phyloP scores from a whole-genome alignment of 2,113 vertebrate genomes.

The Anhinga anhinga region DNA sequence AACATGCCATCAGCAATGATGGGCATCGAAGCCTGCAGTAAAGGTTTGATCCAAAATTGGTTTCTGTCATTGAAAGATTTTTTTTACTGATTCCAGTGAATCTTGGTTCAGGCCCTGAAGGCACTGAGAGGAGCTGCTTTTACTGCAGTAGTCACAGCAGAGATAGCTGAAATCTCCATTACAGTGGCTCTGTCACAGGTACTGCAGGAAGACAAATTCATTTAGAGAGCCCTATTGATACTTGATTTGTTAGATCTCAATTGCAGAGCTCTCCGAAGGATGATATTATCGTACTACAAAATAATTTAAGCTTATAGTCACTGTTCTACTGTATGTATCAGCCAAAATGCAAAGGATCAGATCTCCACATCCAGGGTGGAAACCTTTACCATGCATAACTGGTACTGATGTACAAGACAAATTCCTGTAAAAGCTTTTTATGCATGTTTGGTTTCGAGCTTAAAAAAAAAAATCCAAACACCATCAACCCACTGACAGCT shows the following conservation, averaged over 20 bases:
- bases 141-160: neutral
- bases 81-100: neutral
- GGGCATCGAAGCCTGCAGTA: neutral
- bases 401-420: neutral
- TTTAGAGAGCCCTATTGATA: conserved; percentile 21
- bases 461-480: neutral
- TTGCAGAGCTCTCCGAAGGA: neutral
- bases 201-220: conserved; percentile 25
- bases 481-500: neutral
- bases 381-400: neutral
- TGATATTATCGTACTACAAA: neutral
- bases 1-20: neutral
- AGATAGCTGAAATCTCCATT: conserved; percentile 28
- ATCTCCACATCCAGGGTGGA: neutral
- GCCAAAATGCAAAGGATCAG: neutral
- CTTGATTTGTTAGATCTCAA: conserved; percentile 26
- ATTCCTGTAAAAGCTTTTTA: neutral
- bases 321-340: neutral
- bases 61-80: neutral
- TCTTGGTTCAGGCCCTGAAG: neutral
- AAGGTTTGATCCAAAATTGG: conserved; percentile 3
- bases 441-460: neutral
- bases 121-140: conserved; percentile 1
- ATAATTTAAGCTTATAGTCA: neutral
- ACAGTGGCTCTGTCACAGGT: conserved; percentile 22